Evolutionary conservation across 2,888 invertebrate genomes (phyloP).

Genomic region (Lissonota sp.): DNA sequence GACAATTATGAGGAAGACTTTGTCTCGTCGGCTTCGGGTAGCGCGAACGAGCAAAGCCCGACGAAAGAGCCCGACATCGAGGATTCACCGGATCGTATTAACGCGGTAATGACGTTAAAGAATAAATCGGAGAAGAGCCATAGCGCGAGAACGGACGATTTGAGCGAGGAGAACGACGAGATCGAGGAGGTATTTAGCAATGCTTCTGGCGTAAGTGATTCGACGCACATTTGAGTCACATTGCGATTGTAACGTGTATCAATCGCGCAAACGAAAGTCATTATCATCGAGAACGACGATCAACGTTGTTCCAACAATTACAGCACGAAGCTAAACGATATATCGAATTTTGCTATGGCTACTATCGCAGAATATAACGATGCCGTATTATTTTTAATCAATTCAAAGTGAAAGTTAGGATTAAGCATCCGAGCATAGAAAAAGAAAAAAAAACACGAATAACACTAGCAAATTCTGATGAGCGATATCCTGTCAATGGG

Average conservation of each 20-base stretch:
- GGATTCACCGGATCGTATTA: constrained; percentile 65
- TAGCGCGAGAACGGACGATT: constrained; percentile 77
- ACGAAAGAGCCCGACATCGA: constrained; percentile 74
- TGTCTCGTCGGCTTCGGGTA: constrained; percentile 79
- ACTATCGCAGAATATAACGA: constrained; percentile 75
- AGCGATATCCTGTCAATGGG: constrained; percentile 64
- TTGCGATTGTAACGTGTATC: neutral
- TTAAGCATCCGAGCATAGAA: constrained; percentile 57
- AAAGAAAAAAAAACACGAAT: constrained; percentile 26
- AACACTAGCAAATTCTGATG: constrained; percentile 52
- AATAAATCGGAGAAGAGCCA: constrained; percentile 74
- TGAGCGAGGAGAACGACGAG: constrained; percentile 80
- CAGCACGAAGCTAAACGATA: constrained; percentile 78
- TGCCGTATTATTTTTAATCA: constrained; percentile 71
- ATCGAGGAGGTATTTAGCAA: constrained; percentile 79
- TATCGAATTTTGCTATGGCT: constrained; percentile 77
- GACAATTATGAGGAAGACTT: constrained; percentile 81
- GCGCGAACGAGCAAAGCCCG: constrained; percentile 81
- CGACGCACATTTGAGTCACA: constrained; percentile 55
- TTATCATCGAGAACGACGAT: constrained; percentile 8
- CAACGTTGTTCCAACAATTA: constrained; percentile 62
- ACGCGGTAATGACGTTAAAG: constrained; percentile 65
- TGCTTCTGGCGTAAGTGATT: constrained; percentile 80
- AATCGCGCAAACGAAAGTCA: neutral
- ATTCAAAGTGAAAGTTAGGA: constrained; percentile 47